Base-by-base conservation (phyloP, 2,797 vertebrate genomes). In the Parambassis ranga region DNA sequence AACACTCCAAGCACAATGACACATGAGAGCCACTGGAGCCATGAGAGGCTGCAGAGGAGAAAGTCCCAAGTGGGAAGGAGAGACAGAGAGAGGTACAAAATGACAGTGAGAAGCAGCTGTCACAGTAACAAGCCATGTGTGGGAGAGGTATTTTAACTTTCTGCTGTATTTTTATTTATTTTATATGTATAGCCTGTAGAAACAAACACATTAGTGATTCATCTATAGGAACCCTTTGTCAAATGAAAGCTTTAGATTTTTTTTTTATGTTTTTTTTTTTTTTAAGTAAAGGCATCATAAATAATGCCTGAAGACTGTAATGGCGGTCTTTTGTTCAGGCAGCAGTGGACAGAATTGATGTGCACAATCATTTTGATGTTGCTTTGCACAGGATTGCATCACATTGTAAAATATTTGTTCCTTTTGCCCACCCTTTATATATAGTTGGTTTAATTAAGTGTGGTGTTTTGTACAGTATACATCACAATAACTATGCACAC, bases 21-120 rank as follows among this genome's bases (percentile, higher is more conserved):
- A 71, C 55, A 58, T 36, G 16, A 71, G 57, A 64, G 65, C 38
- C 39, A 51, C 37, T 26, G 35, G 43, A 60, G 76, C n/a, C n/a
- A 65, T 35, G 71, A 72, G 55, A 71, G 62, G 46, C 46, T 38
- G 56, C 20, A 52, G 48, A 61, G 30, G 41, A 56, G 11, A 28
- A 10, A 5, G 57, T 41, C 18, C 58, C 5, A 2, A 15, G 42
- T 20, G 18, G 46, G 0, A 2, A 35, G 24, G 5, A 39, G 24
- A 24, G 5, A 14, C 35, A 22, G 6, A 13, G 28, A 15, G 9
- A 38, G 8, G 10, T 18, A 11, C 2, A 11, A 47, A 33, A n/a
- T 14, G 32, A 50, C 32, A 27, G 37, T 37, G 32, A 36, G 15
- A 36, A 27, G 26, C 26, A 5, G 10, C 10, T 43, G 5, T 1